Evolutionary conservation across 2,797 vertebrate species (phyloP).

Genomic region (Gobionotothen gibberifrons): DNA sequence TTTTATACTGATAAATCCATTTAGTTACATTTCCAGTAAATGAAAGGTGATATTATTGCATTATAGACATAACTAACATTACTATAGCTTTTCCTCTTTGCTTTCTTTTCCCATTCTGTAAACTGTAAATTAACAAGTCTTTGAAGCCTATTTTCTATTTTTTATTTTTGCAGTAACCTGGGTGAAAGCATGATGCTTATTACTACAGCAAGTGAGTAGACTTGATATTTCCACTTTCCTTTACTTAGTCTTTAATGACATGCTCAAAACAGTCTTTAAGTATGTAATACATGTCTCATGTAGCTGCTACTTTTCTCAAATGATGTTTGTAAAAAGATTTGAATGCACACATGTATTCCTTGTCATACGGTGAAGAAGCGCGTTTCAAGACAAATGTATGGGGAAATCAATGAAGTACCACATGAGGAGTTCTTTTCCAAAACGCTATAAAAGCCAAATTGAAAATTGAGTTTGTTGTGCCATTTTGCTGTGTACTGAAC

Average conservation of each 20-base stretch:
- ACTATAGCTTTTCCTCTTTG: background rate
- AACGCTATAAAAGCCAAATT: no score
- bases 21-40: background rate
- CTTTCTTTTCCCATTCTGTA: background rate
- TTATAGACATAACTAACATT: background rate
- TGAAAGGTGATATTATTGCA: background rate
- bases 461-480: no score
- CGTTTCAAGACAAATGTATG: background rate
- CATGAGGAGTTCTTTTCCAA: no score
- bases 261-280: background rate
- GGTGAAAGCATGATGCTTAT: slow-evolving; percentile 69
- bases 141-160: background rate
- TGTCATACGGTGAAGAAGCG: background rate
- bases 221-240: background rate
- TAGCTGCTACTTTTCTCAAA: background rate
- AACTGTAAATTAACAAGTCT: background rate
- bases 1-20: background rate
- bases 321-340: background rate
- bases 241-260: background rate
- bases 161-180: slow-evolving; percentile 49
- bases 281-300: background rate
- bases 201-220: slow-evolving; percentile 71
- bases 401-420: background rate
- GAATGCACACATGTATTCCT: background rate
- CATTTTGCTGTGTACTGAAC: no score